A percentile compares a stretch with the other conserved stretches of the same genome.
phyloP scores from a whole-genome alignment of 2,797 vertebrate species.

The Oryzias dopingdopingensis region DNA sequence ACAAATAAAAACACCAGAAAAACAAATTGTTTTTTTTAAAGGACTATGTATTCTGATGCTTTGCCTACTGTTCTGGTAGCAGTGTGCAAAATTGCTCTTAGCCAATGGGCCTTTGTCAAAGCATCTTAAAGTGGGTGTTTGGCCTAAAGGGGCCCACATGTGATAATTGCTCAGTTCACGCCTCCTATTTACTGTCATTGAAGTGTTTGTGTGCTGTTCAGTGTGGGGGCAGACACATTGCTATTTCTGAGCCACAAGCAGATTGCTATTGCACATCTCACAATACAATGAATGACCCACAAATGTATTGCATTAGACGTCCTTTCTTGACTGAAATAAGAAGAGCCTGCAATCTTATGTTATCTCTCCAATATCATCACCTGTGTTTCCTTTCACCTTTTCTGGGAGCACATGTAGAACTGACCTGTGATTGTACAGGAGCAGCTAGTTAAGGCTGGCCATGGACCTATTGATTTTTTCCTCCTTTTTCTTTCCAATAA shows the following conservation, averaged over 20 bases:
- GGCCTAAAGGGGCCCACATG: constrained; percentile 21
- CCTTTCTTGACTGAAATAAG: constrained; percentile 6
- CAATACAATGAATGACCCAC: constrained; percentile 5
- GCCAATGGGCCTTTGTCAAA: constrained; percentile 33
- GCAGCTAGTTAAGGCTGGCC: constrained; percentile 57
- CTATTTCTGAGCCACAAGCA: constrained; percentile 26
- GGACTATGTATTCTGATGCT: not conserved
- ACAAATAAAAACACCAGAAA: not conserved
- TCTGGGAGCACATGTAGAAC: constrained; percentile 24
- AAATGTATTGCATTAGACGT: constrained; percentile 9
- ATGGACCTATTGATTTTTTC: constrained; percentile 61
- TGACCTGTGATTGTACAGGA: constrained; percentile 20
- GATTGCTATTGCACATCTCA: constrained; percentile 5
- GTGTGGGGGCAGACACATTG: constrained; percentile 14
- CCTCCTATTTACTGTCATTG: constrained; percentile 36
- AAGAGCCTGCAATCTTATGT: not conserved
- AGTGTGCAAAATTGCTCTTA: constrained; percentile 16
- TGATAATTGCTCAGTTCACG: constrained; percentile 41
- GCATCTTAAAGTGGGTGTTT: constrained; percentile 40
- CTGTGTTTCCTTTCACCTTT: constrained; percentile 10
- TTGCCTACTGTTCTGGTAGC: constrained; percentile 21
- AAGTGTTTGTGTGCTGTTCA: constrained; percentile 17
- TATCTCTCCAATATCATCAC: not conserved
- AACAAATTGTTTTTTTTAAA: not conserved
- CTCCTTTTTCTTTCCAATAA: constrained; percentile 56